These are phyloP conservation scores for Acanthacorydalis orientalis DNA, from an alignment of 2,888 invertebrate genomes.

Conservation along the genomic window DNA sequence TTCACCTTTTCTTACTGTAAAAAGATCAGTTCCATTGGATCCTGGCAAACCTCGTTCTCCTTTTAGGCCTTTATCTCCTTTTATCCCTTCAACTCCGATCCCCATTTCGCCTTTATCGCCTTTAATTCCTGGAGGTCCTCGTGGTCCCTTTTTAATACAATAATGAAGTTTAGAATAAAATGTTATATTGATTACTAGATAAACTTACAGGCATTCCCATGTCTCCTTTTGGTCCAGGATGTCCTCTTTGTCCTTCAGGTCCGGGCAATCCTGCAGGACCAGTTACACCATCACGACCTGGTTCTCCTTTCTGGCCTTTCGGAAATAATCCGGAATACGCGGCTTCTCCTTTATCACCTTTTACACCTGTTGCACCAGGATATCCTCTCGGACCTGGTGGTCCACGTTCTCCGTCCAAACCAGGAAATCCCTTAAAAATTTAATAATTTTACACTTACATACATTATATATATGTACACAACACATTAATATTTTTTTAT, in stretches of 20 bases:
- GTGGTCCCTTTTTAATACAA: conserved; percentile 36
- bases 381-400: conserved; percentile 60
- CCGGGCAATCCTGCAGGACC: conserved; percentile 50
- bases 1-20: conserved; percentile 35
- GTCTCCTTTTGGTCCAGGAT: conserved; percentile 42
- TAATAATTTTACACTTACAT: neutral
- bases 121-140: conserved; percentile 50
- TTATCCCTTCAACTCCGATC: conserved; percentile 37
- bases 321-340: conserved; percentile 51
- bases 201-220: conserved; percentile 37
- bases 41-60: conserved; percentile 43
- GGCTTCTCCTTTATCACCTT: conserved; percentile 68
- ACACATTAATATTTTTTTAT: too few species aligned
- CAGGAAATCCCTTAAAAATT: conserved; percentile 50
- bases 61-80: conserved; percentile 46
- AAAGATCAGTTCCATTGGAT: conserved; percentile 29
- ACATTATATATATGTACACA: neutral
- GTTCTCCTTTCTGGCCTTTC: conserved; percentile 77
- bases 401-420: conserved; percentile 51
- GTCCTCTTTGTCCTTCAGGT: conserved; percentile 39
- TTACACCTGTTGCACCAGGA: conserved; percentile 44
- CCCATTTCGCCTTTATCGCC: conserved; percentile 48
- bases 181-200: neutral
- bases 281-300: conserved; percentile 54
- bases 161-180: neutral